Base-by-base conservation (phyloP, 1,140 invertebrate genomes). In the Pogonognathellus flavescens region DNA sequence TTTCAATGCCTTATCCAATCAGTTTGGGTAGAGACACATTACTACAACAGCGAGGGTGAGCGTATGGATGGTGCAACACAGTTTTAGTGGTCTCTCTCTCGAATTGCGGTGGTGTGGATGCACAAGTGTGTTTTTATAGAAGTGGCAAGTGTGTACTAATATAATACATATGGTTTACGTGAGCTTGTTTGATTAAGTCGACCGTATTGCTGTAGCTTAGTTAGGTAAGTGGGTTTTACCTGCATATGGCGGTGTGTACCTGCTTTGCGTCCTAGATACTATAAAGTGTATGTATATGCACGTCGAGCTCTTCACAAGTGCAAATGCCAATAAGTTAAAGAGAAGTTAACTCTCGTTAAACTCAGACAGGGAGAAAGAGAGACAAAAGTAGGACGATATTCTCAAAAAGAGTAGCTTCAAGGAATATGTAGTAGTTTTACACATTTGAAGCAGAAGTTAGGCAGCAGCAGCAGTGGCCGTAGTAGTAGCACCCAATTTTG, bases 281-380 rank as follows among this genome's bases (percentile, higher is more conserved):
- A 72, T 22, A 76, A 50, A 66, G 4, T 62, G 18, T 62, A 11
- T 22, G 62, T 66, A 2, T 72, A 41, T 49, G 31, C 14, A 76
- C 7, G 6, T 0, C 7, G n/a, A 41, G 70, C 25, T 72, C 22
- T 25, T 31, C 31, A 76, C 31, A 76, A 76, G 25, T 76, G 70
- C 70, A 49, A 76, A 76, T 76, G 70, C 70, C 70, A 76, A 76
- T 76, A 76, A 76, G 70, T 76, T 76, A 76, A 76, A 76, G 70
- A 76, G 70, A 76, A 76, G 70, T 76, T 76, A 66, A 76, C 70
- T 76, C 70, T 76, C 70, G 70, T 76, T 76, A 76, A 76, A 76
- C 70, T 76, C 31, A 76, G 49, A 76, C 25, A 10, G 59, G 18
- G n/a, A 62, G 59, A 76, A 31, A 72, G 70, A 76, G 31, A n/a